Percentiles rank a stretch among this genome's conserved stretches.
Evolutionary conservation across 37 sponge, comb jelly and placozoan species (phyloP).

Genomic region (Eunapius fragilis): DNA sequence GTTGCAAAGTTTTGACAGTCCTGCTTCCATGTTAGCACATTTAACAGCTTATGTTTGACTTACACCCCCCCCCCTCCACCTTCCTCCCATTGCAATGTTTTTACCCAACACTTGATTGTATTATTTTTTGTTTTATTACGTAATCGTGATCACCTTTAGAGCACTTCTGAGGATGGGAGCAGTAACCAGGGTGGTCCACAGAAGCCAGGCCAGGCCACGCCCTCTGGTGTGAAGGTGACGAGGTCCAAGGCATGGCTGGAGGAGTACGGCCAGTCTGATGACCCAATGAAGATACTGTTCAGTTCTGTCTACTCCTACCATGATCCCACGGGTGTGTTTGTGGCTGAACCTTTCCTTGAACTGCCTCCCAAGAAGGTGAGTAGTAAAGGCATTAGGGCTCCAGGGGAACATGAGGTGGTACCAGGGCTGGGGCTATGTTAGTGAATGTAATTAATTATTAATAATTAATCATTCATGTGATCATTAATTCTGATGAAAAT

Average conservation of each 20-base stretch:
- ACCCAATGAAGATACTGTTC: conserved; percentile 53
- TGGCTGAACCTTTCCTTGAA: conserved; percentile 63
- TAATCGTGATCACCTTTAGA: background rate
- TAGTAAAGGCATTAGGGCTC: no score
- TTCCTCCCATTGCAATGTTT: no score
- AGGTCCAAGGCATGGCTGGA: conserved; percentile 56
- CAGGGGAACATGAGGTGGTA: background rate
- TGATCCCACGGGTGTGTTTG: conserved; percentile 34
- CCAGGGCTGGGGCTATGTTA: background rate
- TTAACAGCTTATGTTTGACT: no score
- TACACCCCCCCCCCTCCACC: no score
- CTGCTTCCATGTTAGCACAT: no score
- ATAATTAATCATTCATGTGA: no score
- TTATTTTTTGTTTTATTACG: no score
- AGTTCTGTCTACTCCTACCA: conserved; percentile 49
- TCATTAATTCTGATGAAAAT: no score
- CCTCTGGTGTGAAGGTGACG: conserved; percentile 20
- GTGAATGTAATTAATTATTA: no score
- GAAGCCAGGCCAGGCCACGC: background rate
- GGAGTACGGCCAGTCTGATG: conserved; percentile 33
- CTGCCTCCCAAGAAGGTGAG: conserved; percentile 54
- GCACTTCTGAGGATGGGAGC: background rate
- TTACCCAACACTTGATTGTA: no score
- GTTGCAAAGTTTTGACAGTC: no score
- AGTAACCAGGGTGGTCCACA: background rate